Percentiles rank a stretch among this genome's conserved stretches.
phyloP scores from a whole-genome alignment of 2,113 vertebrate genomes.

The Hipposideros armiger region DNA sequence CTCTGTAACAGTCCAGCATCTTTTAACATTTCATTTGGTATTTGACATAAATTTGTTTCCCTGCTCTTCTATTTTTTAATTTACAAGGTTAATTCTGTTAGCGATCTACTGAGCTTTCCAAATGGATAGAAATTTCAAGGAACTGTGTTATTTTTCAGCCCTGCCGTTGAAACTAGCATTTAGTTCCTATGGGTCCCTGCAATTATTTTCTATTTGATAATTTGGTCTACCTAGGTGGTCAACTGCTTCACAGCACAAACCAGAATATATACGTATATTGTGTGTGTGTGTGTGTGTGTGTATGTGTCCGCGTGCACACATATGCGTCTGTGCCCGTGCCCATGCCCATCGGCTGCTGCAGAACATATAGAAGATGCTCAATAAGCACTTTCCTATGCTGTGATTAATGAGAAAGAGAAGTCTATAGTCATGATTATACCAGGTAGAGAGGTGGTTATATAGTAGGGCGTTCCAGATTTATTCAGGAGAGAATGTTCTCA shows the following conservation, averaged over 20 bases:
- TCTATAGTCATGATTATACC: neutral
- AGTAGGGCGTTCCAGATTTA: constrained; percentile 21
- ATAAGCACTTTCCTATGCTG: neutral
- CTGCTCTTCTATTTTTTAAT: neutral
- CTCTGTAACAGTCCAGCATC: neutral
- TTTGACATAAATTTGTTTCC: neutral
- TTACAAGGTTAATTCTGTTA: neutral
- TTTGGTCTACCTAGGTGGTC: neutral
- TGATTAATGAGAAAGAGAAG: neutral
- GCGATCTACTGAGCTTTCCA: neutral
- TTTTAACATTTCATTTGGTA: neutral
- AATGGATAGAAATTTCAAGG: neutral
- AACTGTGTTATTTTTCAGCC: neutral
- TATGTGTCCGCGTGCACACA: rapidly evolving
- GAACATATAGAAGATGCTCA: neutral
- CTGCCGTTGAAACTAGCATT: neutral
- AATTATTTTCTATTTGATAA: neutral
- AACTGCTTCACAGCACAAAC: neutral
- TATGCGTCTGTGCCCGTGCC: rapidly evolving
- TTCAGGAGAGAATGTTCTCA: neutral
- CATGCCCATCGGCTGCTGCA: neutral
- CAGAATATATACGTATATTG: neutral
- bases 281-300: neutral
- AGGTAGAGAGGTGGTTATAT: neutral
- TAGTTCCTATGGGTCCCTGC: neutral